Percentiles rank a stretch among this genome's conserved stretches.
These are phyloP conservation scores for Natrix natrix DNA, from an alignment of 2,797 vertebrate species.

Conservation along the genomic window DNA sequence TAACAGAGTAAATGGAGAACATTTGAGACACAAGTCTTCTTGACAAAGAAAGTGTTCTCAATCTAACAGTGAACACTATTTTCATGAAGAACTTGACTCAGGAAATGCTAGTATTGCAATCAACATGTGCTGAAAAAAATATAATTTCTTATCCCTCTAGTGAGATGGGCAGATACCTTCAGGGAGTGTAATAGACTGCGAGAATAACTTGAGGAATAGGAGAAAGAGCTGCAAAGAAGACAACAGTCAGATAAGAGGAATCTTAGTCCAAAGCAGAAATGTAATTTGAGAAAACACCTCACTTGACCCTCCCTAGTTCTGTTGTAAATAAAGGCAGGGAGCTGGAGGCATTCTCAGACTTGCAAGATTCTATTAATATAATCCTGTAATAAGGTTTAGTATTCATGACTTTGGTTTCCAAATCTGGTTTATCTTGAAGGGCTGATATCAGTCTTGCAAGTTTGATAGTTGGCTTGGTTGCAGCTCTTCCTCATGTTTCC, in stretches of 20 bases:
- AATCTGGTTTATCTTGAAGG: background rate
- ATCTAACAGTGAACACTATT: background rate
- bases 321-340: background rate
- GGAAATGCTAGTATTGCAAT: background rate
- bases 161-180: background rate
- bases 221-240: background rate
- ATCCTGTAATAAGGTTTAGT: background rate
- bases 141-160: background rate
- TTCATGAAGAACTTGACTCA: background rate
- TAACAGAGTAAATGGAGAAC: background rate
- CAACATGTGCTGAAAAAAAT: background rate
- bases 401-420: background rate
- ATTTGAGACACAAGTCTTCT: background rate
- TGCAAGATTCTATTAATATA: background rate
- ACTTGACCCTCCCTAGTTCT: background rate
- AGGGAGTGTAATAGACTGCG: background rate
- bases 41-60: background rate
- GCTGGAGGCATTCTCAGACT: background rate
- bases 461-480: background rate
- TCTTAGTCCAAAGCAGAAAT: background rate
- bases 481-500: background rate
- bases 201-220: background rate
- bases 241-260: background rate
- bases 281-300: background rate
- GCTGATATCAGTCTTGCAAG: background rate